Evolutionary conservation across 2,797 vertebrate species (phyloP).

Genomic region (Avahi laniger): DNA sequence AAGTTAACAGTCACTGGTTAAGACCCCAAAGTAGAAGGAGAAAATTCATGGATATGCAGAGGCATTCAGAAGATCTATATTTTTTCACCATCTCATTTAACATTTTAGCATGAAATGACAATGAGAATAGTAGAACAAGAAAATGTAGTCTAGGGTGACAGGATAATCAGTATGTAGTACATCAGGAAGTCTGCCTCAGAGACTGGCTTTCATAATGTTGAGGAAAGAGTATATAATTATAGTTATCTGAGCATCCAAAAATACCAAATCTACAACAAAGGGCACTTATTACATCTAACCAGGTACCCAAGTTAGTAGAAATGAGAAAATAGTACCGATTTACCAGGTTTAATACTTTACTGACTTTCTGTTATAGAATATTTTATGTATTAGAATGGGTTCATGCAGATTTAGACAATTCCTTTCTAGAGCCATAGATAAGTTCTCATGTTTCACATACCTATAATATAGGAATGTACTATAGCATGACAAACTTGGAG

Average conservation of each 20-base stretch:
- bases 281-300: neutral
- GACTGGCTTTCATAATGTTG: constrained; percentile 39
- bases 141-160: constrained; percentile 24
- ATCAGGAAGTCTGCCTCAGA: constrained; percentile 11
- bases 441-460: neutral
- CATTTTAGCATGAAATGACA: constrained; percentile 53
- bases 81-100: constrained; percentile 63
- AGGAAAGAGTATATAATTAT: constrained; percentile 46
- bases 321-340: neutral
- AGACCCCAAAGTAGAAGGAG: constrained; percentile 50
- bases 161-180: constrained; percentile 38
- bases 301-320: constrained; percentile 31
- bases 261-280: neutral
- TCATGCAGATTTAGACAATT: neutral
- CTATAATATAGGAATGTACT: neutral
- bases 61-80: constrained; percentile 23
- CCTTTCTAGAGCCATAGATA: neutral
- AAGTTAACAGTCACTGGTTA: constrained; percentile 35
- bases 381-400: neutral
- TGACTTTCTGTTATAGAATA: neutral
- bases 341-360: neutral
- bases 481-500: neutral
- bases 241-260: constrained; percentile 46
- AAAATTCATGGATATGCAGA: neutral
- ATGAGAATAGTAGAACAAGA: constrained; percentile 41